Percentiles rank a stretch among this genome's conserved stretches.
Conservation (phyloP, 1,140 invertebrate species). For the Ceratina australensis region DNA sequence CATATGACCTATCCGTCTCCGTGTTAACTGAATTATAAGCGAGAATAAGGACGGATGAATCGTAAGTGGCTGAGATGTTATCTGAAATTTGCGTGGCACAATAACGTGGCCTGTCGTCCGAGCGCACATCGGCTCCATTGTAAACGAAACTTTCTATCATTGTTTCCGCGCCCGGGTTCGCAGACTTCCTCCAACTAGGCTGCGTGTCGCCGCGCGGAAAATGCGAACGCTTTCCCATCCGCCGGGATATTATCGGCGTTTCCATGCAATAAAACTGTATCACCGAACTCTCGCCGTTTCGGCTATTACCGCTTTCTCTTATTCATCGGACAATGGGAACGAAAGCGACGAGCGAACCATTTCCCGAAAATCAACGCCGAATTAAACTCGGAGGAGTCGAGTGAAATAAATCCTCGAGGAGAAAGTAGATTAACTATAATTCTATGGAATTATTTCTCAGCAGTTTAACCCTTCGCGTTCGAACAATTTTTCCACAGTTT, state of each 20-base stretch:
- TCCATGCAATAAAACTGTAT: constrained; percentile 6
- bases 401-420: too few relatives aligned
- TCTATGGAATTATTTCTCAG: too few relatives aligned
- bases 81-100: constrained; percentile 19
- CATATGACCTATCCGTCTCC: too few relatives aligned
- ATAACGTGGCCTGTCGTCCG: constrained; percentile 19
- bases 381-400: too few relatives aligned
- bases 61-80: not conserved
- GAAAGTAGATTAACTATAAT: too few relatives aligned
- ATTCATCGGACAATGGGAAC: not conserved
- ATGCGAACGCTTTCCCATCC: constrained; percentile 16
- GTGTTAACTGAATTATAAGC: too few relatives aligned
- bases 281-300: not conserved
- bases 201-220: not conserved
- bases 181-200: constrained; percentile 21
- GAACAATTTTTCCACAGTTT: too few relatives aligned
- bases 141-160: constrained; percentile 40
- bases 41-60: not conserved
- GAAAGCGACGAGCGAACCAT: too few relatives aligned
- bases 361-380: too few relatives aligned
- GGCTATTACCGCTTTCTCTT: not conserved
- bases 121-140: constrained; percentile 16
- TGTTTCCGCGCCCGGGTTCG: constrained; percentile 23
- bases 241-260: constrained; percentile 9
- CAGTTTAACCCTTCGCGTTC: too few relatives aligned